These are phyloP conservation scores for Achlya flavicornis DNA, from an alignment of 2,888 invertebrate genomes.

Conservation along the genomic window DNA sequence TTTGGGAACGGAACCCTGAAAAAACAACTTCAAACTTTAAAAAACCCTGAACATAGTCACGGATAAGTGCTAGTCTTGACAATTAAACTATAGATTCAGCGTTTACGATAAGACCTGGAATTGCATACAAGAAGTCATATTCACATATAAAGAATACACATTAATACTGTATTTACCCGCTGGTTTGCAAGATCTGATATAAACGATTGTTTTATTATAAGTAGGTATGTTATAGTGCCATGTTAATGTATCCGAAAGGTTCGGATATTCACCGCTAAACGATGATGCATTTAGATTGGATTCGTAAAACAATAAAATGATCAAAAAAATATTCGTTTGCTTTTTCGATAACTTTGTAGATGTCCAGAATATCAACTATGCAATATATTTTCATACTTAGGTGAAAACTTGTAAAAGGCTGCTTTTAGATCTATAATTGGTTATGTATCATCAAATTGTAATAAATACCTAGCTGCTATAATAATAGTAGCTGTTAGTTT, in stretches of 20 bases:
- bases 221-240: background rate
- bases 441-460: no score
- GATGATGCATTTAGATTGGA: background rate
- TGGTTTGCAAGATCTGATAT: background rate
- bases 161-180: background rate
- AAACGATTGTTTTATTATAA: slow-evolving; percentile 1
- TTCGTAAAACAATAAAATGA: no score
- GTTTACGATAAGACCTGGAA: background rate
- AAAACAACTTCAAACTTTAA: no score
- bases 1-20: no score
- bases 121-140: background rate
- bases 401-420: no score
- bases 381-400: no score
- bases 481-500: no score
- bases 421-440: no score
- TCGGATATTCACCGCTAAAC: background rate
- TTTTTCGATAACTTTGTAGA: no score
- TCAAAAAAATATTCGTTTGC: no score
- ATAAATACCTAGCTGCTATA: no score
- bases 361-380: no score
- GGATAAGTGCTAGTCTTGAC: background rate
- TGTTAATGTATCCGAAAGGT: background rate
- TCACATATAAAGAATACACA: background rate
- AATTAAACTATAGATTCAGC: background rate
- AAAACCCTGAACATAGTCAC: background rate